phyloP scores from a whole-genome alignment of 2,888 invertebrate species.

The Sinelater perroti region DNA sequence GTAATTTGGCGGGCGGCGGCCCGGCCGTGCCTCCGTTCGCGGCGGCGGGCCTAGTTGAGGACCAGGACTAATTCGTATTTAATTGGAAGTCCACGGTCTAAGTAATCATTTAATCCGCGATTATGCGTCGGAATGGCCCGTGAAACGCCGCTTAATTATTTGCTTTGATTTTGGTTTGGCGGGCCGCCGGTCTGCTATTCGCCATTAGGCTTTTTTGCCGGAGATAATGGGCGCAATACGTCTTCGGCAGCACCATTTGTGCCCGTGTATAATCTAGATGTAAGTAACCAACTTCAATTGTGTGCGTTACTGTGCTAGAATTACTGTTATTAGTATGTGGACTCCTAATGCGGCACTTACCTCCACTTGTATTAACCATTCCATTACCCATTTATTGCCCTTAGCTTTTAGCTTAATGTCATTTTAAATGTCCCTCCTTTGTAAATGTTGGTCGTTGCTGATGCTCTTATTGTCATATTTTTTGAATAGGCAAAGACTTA shows the following conservation, averaged over 20 bases:
- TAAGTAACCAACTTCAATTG: constrained; percentile 25
- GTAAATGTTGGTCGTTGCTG: constrained; percentile 22
- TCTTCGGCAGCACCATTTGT: constrained; percentile 9
- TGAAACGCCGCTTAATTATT: constrained; percentile 46
- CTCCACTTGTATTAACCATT: constrained; percentile 32
- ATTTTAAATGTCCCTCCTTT: constrained; percentile 27
- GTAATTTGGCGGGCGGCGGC: not conserved
- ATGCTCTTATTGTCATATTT: no score
- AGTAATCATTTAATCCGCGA: constrained; percentile 47
- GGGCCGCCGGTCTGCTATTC: no score
- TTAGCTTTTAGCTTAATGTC: constrained; percentile 30
- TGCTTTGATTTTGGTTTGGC: constrained; percentile 34
- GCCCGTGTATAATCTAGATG: constrained; percentile 16
- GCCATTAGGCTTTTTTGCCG: not conserved
- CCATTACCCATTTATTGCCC: constrained; percentile 31
- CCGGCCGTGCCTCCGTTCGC: constrained; percentile 23
- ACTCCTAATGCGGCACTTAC: constrained; percentile 29
- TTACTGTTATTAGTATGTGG: constrained; percentile 30
- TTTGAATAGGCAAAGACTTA: no score
- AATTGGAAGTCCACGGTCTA: constrained; percentile 49
- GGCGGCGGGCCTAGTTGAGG: constrained; percentile 34
- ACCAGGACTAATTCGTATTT: constrained; percentile 47
- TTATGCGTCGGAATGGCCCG: constrained; percentile 46
- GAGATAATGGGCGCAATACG: constrained; percentile 7
- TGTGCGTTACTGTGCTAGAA: constrained; percentile 28